phyloP scores from a whole-genome alignment of 2,888 invertebrate species.

The Apodemia duryi region DNA sequence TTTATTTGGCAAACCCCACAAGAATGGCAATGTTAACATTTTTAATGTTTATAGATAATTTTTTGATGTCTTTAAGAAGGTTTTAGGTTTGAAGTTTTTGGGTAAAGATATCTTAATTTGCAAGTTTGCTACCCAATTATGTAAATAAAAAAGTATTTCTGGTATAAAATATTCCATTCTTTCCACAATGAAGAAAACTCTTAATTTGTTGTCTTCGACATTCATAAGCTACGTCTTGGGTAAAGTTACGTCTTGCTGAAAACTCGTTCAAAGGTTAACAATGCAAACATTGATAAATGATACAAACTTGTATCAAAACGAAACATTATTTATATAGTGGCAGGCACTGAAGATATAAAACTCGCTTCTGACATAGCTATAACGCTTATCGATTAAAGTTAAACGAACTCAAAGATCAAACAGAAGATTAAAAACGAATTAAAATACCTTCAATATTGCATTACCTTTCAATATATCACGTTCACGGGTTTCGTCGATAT shows the following conservation, averaged over 20 bases:
- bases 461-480: conserved; percentile 31
- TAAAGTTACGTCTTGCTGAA: not conserved
- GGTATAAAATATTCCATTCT: too few relatives aligned
- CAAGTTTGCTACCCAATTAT: too few relatives aligned
- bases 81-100: too few relatives aligned
- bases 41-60: too few relatives aligned
- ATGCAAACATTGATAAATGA: not conserved
- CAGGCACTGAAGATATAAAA: not conserved
- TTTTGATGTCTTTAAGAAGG: too few relatives aligned
- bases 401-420: conserved; percentile 12
- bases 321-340: not conserved
- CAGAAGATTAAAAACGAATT: not conserved
- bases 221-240: too few relatives aligned
- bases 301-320: not conserved
- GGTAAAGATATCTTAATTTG: too few relatives aligned
- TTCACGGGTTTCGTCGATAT: conserved; percentile 41
- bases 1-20: too few relatives aligned
- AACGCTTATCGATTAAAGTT: conserved; percentile 10
- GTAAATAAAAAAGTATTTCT: too few relatives aligned
- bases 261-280: not conserved
- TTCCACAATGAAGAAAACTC: too few relatives aligned
- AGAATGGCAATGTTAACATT: too few relatives aligned
- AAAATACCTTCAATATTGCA: conserved; percentile 13
- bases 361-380: not conserved
- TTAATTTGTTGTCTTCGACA: too few relatives aligned